Evolutionary conservation across 37 sponge, comb jelly and placozoan species (phyloP), one percentile per base, ranked within the genome.

Genomic region (Theonella swinhoei): DNA sequence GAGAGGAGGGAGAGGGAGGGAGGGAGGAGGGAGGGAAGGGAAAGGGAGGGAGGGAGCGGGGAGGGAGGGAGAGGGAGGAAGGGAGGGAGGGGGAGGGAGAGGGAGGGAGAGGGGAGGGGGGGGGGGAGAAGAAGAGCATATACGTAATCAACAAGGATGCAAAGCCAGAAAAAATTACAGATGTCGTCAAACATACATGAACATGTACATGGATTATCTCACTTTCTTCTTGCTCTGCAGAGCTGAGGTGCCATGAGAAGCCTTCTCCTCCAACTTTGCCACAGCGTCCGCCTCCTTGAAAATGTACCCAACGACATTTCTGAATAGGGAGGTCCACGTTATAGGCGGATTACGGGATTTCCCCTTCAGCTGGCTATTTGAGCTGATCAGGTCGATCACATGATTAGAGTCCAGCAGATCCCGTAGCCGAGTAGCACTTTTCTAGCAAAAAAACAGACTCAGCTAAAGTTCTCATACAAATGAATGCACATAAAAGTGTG

Each of bases 201-300:
- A 29, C 28, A 64, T 64, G 65, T 8, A 64, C 11, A 3, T 64
- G 65, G 4, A 9, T 64, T n/a, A n/a, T n/a, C 58, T 36, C 35
- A 86, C 86, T 64, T 86, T 86, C 70, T 86, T 86, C 79, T 39
- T 86, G 39, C 40, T 86, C 7, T 38, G 30, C 26, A 39, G n/a
- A n/a, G 82, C 72, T 0, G 60, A 20, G 61, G 62, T 54, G 28
- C 68, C 33, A 29, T 35, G 19, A 0, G 77, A 20, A 4, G 70
- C 75, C 60, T 86, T 86, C 35, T 78, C 86, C 62, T 86, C 86
- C 62, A 78, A 19, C 64, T 78, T 86, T 32, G 4, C 24, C 24
- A 86, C 77, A 1, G 37, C 72, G 0, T 86, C 79, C 2, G 28
- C 64, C 42, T 86, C 86, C 41, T 62, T 78, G 29, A 17, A n/a